phyloP scores from a whole-genome alignment of 1,140 invertebrate genomes.

The Orchestia grillus region DNA sequence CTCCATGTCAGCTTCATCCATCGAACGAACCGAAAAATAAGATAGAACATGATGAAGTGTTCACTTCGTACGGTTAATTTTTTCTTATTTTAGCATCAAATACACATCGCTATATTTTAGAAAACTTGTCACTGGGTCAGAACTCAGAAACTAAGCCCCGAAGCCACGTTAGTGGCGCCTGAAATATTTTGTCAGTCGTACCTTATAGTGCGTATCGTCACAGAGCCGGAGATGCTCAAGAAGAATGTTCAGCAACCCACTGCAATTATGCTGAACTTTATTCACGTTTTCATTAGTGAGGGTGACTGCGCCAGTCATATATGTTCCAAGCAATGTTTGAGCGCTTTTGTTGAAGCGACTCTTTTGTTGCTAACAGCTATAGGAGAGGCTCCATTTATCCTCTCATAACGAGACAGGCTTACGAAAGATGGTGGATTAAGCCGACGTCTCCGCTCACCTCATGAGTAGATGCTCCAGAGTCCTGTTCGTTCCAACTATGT shows the following conservation, averaged over 20 bases:
- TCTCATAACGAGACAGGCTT: constrained; percentile 6
- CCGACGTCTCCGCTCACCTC: background rate
- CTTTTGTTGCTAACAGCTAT: background rate
- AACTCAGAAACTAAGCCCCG: background rate
- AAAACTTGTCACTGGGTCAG: background rate
- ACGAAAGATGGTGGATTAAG: background rate
- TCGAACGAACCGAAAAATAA: no score
- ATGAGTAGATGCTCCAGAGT: background rate
- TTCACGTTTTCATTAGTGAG: background rate
- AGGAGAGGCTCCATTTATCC: constrained; percentile 9
- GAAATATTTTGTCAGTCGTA: background rate
- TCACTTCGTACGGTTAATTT: no score
- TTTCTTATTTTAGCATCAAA: no score
- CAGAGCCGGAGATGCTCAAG: background rate
- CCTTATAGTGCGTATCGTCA: background rate
- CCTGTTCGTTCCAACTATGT: background rate
- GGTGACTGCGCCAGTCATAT: background rate
- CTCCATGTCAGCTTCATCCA: no score
- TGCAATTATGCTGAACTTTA: background rate
- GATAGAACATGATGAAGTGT: no score
- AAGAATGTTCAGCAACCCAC: background rate
- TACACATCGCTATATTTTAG: no score
- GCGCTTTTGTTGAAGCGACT: background rate
- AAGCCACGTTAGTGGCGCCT: no score
- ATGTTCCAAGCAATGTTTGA: background rate